A percentile compares a stretch with the other conserved stretches of the same genome.
Evolutionary conservation across 1,140 invertebrate species (phyloP).

Genomic region (Lordiphosa collinella): DNA sequence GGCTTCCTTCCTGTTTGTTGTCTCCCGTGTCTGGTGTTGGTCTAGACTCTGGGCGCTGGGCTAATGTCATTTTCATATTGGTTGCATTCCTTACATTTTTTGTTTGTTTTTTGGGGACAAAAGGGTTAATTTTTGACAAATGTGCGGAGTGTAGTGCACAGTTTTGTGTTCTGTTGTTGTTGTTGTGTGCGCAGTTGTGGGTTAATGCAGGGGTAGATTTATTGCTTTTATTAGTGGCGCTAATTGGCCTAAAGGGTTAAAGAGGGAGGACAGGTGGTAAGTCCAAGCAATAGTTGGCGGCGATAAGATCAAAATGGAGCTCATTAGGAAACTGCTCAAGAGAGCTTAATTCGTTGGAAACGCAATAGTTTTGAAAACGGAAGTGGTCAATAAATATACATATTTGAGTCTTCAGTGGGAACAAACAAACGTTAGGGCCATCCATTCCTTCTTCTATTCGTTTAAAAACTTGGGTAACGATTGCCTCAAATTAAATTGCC

Average conservation of each 20-base stretch:
- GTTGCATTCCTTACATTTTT: conserved; percentile 18
- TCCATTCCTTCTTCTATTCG: too few species aligned
- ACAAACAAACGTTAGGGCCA: too few species aligned
- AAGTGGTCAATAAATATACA: not conserved
- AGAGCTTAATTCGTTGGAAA: not conserved
- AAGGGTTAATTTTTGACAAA: conserved; percentile 61
- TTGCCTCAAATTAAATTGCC: too few species aligned
- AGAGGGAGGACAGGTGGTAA: conserved; percentile 18
- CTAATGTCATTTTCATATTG: conserved; percentile 68
- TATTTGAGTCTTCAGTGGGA: too few species aligned
- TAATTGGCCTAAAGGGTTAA: conserved; percentile 55
- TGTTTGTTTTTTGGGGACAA: conserved; percentile 11
- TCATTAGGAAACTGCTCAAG: not conserved
- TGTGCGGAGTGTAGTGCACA: conserved; percentile 36
- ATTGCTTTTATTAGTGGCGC: conserved; percentile 51
- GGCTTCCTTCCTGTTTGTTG: conserved; percentile 10
- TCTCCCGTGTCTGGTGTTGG: conserved; percentile 24
- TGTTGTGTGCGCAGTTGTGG: not conserved
- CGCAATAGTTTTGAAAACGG: not conserved
- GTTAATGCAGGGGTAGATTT: conserved; percentile 59
- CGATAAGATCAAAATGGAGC: not conserved
- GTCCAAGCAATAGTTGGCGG: not conserved
- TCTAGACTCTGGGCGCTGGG: conserved; percentile 57
- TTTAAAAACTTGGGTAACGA: too few species aligned
- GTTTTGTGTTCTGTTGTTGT: too few species aligned